Conservation (phyloP, 2,888 invertebrate species). For the Phengaris arion region DNA sequence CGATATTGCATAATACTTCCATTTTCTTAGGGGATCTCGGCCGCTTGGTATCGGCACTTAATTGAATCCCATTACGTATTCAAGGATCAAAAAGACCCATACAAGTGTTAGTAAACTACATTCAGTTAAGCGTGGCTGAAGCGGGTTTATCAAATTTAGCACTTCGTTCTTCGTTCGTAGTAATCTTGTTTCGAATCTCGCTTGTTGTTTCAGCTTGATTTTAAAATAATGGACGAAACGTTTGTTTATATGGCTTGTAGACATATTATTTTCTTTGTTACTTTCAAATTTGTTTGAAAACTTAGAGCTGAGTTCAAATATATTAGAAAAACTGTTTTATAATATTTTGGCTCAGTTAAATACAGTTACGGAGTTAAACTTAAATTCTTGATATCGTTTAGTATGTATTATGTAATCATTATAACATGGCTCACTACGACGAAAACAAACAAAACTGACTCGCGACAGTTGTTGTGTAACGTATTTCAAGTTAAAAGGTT, state of each 20-base stretch:
- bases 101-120: slow-evolving; percentile 55
- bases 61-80: slow-evolving; percentile 50
- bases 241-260: no score
- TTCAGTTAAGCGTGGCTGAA: background rate
- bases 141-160: slow-evolving; percentile 27
- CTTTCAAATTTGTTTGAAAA: no score
- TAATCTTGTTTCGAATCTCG: slow-evolving; percentile 3
- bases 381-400: background rate
- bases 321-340: no score
- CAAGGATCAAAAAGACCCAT: slow-evolving; percentile 60
- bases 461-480: background rate
- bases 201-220: slow-evolving; percentile 7
- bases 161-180: background rate
- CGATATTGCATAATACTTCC: slow-evolving; percentile 28
- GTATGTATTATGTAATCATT: background rate
- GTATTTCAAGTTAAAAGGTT: background rate
- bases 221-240: background rate
- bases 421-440: background rate
- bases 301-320: no score
- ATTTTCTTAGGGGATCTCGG: slow-evolving; percentile 30
- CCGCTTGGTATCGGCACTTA: slow-evolving; percentile 32
- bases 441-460: background rate
- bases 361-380: no score
- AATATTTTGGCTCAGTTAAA: no score
- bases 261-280: no score